Conservation (phyloP, 2,113 vertebrate genomes). For the Dermatemys mawii region DNA sequence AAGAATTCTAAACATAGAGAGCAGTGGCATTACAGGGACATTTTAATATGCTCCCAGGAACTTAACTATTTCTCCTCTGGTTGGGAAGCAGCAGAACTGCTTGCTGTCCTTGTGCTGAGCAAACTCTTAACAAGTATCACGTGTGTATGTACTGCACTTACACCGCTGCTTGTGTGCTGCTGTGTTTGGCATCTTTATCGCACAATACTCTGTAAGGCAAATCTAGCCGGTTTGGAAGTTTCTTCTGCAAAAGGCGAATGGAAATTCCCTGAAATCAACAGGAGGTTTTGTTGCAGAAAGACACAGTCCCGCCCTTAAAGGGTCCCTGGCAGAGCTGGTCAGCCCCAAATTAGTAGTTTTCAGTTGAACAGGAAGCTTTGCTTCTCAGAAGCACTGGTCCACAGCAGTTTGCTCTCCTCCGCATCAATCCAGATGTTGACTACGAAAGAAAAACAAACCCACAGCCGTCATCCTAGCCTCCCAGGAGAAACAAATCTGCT, state of each 20-base stretch:
- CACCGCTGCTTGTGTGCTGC: neutral
- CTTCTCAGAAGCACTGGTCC: neutral
- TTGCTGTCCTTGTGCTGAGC: neutral
- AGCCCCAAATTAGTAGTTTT: neutral
- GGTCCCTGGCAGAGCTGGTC: neutral
- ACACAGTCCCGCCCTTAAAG: neutral
- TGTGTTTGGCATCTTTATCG: neutral
- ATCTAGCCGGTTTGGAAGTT: neutral
- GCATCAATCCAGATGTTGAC: constrained; percentile 37
- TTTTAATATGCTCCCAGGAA: neutral
- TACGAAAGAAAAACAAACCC: constrained; percentile 42
- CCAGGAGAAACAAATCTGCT: constrained; percentile 10
- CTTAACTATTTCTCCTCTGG: neutral
- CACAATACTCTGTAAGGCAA: neutral
- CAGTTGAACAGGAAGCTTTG: neutral
- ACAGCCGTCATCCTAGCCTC: neutral
- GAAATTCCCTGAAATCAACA: neutral
- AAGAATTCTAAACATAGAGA: neutral
- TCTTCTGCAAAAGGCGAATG: neutral
- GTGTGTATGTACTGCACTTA: neutral
- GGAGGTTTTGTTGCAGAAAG: rapidly evolving
- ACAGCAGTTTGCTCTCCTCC: neutral
- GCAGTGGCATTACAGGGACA: neutral
- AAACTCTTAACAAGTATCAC: neutral
- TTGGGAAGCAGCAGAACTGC: neutral